phyloP scores from a whole-genome alignment of 2,888 invertebrate genomes.

The Proisotoma minuta region DNA sequence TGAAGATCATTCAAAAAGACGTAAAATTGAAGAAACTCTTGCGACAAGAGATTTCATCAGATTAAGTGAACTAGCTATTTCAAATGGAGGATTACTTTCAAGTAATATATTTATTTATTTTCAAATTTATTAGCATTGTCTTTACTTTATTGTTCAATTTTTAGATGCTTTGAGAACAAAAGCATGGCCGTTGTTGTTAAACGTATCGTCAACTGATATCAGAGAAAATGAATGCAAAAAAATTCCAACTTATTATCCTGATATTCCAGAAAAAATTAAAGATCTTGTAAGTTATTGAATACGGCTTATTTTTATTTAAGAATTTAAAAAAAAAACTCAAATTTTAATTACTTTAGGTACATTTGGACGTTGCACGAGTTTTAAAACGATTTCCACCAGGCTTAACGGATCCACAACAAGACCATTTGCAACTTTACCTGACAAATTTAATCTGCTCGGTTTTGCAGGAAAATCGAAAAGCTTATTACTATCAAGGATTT shows the following conservation, averaged over 20 bases:
- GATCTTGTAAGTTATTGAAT: conserved; percentile 31
- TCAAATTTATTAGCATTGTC: too few species aligned
- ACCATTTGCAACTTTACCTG: conserved; percentile 41
- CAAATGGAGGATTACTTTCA: conserved; percentile 39
- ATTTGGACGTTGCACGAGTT: conserved; percentile 43
- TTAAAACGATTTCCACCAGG: conserved; percentile 45
- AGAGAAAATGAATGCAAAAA: conserved; percentile 22
- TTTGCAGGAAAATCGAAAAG: conserved; percentile 39
- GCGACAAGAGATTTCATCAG: conserved; percentile 11
- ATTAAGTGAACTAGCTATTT: conserved; percentile 36
- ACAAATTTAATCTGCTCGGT: conserved; percentile 40
- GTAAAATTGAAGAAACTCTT: conserved; percentile 31
- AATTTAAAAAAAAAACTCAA: background rate
- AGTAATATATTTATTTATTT: conserved; percentile 28
- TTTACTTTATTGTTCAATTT: conserved; percentile 13
- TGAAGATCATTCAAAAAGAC: conserved; percentile 33
- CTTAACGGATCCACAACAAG: conserved; percentile 42
- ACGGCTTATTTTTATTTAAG: background rate
- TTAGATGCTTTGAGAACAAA: conserved; percentile 39
- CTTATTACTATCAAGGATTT: conserved; percentile 46
- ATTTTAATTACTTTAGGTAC: conserved; percentile 38
- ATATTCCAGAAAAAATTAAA: conserved; percentile 37
- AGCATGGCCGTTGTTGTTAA: conserved; percentile 41
- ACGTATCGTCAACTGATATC: conserved; percentile 33
- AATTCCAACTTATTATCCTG: conserved; percentile 30